These are phyloP conservation scores for Tonatia bakeri DNA, from an alignment of 2,113 vertebrate species.

Conservation along the genomic window DNA sequence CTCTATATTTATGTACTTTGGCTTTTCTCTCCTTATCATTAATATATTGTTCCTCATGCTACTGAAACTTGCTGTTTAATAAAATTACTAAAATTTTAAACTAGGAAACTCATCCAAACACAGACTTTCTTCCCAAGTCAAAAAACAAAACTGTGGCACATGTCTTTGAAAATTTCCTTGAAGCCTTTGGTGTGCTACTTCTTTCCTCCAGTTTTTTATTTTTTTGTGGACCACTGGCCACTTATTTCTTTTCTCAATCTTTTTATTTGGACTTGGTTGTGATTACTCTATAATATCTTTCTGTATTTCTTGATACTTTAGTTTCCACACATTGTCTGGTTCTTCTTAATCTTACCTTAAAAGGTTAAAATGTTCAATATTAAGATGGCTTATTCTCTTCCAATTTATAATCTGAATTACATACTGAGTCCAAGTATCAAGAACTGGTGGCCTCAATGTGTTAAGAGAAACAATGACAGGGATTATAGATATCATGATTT, in stretches of 20 bases:
- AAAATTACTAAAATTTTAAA: background rate
- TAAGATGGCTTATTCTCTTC: background rate
- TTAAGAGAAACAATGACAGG: background rate
- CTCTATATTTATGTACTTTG: background rate
- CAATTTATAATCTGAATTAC: background rate
- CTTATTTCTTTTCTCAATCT: background rate
- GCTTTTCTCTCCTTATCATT: too few species aligned
- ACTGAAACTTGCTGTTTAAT: too few species aligned
- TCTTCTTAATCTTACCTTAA: background rate
- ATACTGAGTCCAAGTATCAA: background rate
- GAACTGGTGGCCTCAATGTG: background rate
- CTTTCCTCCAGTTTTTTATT: background rate
- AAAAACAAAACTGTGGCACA: background rate
- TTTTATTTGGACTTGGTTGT: background rate
- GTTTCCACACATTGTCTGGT: background rate
- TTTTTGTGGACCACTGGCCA: accelerated
- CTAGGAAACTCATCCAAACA: background rate
- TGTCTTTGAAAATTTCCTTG: background rate
- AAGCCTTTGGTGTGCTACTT: background rate
- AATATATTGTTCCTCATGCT: background rate
- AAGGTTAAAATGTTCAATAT: background rate
- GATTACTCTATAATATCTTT: background rate
- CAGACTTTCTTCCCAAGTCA: background rate
- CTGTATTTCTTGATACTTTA: background rate
- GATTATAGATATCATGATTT: background rate